Evolutionary conservation across 2,113 vertebrate genomes (phyloP), one percentile per base, ranked within the genome.

Genomic region (Miniopterus natalensis): DNA sequence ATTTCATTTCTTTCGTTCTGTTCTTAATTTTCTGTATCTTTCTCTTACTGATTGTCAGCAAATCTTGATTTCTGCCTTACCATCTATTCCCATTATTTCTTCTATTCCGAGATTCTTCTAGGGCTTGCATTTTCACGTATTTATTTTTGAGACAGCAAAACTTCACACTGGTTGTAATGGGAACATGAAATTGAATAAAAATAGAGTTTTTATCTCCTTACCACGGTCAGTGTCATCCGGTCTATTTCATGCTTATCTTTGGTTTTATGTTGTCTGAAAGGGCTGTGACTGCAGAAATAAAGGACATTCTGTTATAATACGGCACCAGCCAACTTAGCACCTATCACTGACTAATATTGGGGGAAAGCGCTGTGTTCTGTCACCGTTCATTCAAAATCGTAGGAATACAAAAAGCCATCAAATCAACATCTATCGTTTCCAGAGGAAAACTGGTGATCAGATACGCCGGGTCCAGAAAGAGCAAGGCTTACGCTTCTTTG

Each of bases 221-320:
- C 99, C 99, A 99, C 99, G 11, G 99, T 99, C 92, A 99, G 99
- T 0, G 99, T 99, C 99, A 99, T 99, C 92, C 99, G 99, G 98
- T 99, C 99, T 0, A 99, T 99, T 98, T 99, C 99, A 0, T 99
- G 99, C 98, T 99, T 99, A 96, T 99, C 99, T 99, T 99, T 99
- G 99, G 99, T 99, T 99, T 99, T 99, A 98, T 99, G 99, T 95
- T 99, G 99, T 90, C 99, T 98, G 98, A 99, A 99, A 66, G 99
- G 99, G 98, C 99, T 99, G 99, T 99, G 99, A 74, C 99, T 99
- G 98, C 2, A 42, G 84, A 77, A 57, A 89, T 0, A 94, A 79
- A 97, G 73, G n/a, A 92, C 73, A 70, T 5, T 1, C 53, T 40
- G 78, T 78, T 20, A 51, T 12, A 71, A 55, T 17, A 42, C 0